These are phyloP conservation scores for Coturnix japonica DNA, from an alignment of 2,113 vertebrate genomes.

Conservation along the genomic window DNA sequence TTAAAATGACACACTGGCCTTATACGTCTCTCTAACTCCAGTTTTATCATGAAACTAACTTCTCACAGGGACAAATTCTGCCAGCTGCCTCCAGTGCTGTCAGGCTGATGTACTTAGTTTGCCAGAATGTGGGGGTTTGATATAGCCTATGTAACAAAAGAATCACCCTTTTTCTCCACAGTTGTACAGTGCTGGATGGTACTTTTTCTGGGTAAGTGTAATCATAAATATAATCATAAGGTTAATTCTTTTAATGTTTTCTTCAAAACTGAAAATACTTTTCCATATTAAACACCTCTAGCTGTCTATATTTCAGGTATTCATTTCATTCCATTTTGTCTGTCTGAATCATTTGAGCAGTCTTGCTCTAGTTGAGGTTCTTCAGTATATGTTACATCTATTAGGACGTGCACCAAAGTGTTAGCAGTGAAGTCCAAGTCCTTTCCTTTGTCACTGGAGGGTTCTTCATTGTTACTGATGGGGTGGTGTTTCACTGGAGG, in stretches of 20 bases:
- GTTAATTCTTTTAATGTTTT: neutral
- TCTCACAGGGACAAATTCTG: neutral
- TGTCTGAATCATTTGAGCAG: neutral
- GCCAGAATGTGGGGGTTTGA: neutral
- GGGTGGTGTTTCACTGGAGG: neutral
- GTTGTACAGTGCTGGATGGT: neutral
- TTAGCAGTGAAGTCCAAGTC: neutral
- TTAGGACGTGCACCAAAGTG: neutral
- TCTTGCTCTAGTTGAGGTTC: neutral
- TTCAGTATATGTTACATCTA: neutral
- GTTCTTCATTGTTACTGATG: neutral
- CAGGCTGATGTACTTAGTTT: neutral
- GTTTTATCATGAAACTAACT: neutral
- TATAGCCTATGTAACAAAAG: neutral
- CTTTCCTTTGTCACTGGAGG: neutral
- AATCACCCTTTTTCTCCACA: neutral
- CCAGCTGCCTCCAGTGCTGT: neutral
- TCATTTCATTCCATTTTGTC: neutral
- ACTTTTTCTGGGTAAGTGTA: constrained; percentile 9
- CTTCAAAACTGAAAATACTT: neutral
- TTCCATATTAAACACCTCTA: neutral
- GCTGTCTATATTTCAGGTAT: neutral
- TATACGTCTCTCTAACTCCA: neutral
- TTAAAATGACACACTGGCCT: neutral
- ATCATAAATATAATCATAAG: neutral